Conservation (phyloP, 1,140 invertebrate species). For the Drosophila pruinosa region DNA sequence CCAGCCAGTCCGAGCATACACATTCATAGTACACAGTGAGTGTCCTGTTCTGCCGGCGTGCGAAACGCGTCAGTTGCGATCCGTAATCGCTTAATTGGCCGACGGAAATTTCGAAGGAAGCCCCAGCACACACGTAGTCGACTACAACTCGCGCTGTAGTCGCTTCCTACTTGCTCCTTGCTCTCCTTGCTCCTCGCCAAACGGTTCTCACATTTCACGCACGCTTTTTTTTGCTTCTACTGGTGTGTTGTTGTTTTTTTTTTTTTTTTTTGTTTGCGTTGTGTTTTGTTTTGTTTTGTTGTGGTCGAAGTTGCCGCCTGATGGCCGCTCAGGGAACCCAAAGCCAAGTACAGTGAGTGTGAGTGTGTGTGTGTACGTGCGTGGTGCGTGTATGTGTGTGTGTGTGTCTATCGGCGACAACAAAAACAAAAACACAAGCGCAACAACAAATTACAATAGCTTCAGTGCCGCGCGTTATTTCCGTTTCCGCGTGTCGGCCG, state of each 20-base stretch:
- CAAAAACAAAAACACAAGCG: neutral
- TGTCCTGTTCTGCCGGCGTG: slow-evolving; percentile 34
- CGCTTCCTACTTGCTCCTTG: no score
- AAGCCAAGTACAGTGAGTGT: slow-evolving; percentile 14
- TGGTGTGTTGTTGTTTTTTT: slow-evolving; percentile 3
- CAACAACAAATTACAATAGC: slow-evolving; percentile 15
- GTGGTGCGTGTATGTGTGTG: no score
- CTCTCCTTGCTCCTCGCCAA: no score
- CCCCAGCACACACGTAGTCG: neutral
- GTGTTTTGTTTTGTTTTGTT: slow-evolving; percentile 8
- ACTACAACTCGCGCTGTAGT: no score
- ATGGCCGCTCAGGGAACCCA: slow-evolving; percentile 35
- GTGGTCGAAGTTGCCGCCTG: slow-evolving; percentile 22
- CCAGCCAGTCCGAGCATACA: neutral
- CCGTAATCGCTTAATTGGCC: slow-evolving; percentile 5
- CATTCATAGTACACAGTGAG: neutral
- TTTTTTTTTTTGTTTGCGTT: slow-evolving; percentile 25
- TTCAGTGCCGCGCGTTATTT: slow-evolving; percentile 29
- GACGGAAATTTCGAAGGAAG: slow-evolving; percentile 5
- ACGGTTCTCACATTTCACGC: no score
- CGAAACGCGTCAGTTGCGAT: slow-evolving; percentile 27
- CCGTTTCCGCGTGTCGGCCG: slow-evolving; percentile 38
- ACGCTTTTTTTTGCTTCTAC: slow-evolving; percentile 1
- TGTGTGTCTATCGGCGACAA: no score
- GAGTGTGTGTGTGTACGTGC: slow-evolving; percentile 9